Percentiles rank a stretch among this genome's conserved stretches.
Conservation (phyloP, 1,140 invertebrate genomes). For the Drosophila ficusphila region DNA sequence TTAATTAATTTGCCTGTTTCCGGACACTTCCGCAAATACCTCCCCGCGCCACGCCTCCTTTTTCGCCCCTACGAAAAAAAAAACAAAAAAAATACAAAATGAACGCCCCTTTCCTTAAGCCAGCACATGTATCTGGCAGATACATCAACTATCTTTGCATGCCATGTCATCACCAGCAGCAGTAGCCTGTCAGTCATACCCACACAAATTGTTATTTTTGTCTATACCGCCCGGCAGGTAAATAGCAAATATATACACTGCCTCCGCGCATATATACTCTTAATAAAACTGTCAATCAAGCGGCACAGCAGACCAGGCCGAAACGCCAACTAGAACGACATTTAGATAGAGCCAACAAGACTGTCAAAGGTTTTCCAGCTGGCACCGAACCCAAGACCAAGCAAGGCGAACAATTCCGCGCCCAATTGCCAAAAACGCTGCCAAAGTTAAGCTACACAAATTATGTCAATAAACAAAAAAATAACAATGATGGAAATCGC, state of each 20-base stretch:
- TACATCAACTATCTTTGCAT: constrained; percentile 55
- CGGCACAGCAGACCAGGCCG: constrained; percentile 5
- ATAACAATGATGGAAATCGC: constrained; percentile 28
- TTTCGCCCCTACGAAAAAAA: too few species aligned
- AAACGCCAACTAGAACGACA: constrained; percentile 42
- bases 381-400: constrained; percentile 20
- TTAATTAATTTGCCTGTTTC: constrained; percentile 63
- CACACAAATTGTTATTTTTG: constrained; percentile 43
- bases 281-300: constrained; percentile 77
- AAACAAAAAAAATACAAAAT: too few species aligned
- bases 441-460: constrained; percentile 24
- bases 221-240: constrained; percentile 2
- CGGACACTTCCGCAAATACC: constrained; percentile 26
- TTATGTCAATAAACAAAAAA: constrained; percentile 42
- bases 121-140: constrained; percentile 45
- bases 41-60: background rate
- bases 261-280: constrained; percentile 27
- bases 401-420: background rate
- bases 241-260: constrained; percentile 9
- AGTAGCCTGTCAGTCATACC: constrained; percentile 43
- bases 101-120: too few species aligned
- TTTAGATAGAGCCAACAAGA: constrained; percentile 49
- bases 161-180: constrained; percentile 40
- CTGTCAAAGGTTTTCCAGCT: constrained; percentile 49
- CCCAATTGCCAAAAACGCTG: constrained; percentile 11